These are phyloP conservation scores for Xylota sylvarum DNA, from an alignment of 2,888 invertebrate species.

Conservation along the genomic window DNA sequence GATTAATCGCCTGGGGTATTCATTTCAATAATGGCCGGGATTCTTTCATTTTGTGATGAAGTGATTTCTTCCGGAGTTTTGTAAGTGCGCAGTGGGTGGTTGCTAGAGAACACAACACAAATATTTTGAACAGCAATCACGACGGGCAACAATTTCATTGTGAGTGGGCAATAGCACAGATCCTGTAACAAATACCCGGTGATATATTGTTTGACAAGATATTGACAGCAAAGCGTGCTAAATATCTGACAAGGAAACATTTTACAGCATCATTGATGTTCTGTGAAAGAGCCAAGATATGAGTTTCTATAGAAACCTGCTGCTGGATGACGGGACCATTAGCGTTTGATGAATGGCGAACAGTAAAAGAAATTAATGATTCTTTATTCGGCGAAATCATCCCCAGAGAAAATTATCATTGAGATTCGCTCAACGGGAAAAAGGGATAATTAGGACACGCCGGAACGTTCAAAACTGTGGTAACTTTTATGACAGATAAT, in stretches of 20 bases:
- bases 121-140: constrained; percentile 1
- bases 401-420: neutral
- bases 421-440: neutral
- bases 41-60: constrained; percentile 1
- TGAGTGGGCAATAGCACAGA: neutral
- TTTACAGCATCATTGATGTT: neutral
- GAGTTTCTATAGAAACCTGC: neutral
- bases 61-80: neutral
- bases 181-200: neutral
- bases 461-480: neutral
- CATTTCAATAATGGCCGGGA: neutral
- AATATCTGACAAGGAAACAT: neutral
- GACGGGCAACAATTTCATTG: neutral
- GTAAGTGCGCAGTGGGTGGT: neutral
- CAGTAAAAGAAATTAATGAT: constrained; percentile 14
- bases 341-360: constrained; percentile 3
- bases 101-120: neutral
- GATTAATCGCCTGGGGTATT: constrained; percentile 43
- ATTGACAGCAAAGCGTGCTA: constrained; percentile 1
- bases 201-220: constrained; percentile 9
- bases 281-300: neutral
- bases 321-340: neutral
- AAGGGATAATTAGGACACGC: neutral
- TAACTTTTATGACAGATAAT: constrained; percentile 1
- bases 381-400: constrained; percentile 11